These are phyloP conservation scores for Salvelinus fontinalis DNA, from an alignment of 2,113 vertebrate species.

Conservation along the genomic window DNA sequence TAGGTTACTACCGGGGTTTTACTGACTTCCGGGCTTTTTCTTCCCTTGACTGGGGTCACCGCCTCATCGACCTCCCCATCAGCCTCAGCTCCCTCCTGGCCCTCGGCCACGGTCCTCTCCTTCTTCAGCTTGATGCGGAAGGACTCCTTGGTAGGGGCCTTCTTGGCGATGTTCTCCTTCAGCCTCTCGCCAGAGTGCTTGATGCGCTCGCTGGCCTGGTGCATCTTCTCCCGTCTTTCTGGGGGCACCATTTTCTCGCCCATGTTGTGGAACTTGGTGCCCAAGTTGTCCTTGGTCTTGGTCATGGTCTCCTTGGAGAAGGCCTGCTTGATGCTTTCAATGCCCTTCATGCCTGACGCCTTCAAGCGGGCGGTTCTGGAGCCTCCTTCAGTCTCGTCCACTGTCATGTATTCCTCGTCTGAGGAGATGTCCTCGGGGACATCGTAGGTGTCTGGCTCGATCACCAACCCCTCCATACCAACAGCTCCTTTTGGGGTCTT, in stretches of 20 bases:
- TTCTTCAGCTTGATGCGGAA: constrained; percentile 90
- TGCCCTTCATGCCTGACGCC: constrained; percentile 86
- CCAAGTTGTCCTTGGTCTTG: constrained; percentile 90
- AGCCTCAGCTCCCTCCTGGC: constrained; percentile 79
- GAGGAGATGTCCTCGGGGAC: constrained; percentile 91
- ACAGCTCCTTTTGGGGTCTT: constrained; percentile 79
- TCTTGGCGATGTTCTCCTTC: constrained; percentile 89
- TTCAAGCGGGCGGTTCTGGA: constrained; percentile 82
- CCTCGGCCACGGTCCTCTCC: constrained; percentile 79
- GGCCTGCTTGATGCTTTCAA: constrained; percentile 90
- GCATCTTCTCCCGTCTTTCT: constrained; percentile 88
- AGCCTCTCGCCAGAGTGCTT: constrained; percentile 86
- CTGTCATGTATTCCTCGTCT: constrained; percentile 89
- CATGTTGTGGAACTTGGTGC: constrained; percentile 86
- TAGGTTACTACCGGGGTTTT: constrained; percentile 72
- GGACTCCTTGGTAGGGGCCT: constrained; percentile 83
- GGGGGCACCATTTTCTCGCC: constrained; percentile 91
- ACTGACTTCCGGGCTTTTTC: constrained; percentile 20
- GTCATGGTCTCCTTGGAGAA: constrained; percentile 95
- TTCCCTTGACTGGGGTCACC: constrained; percentile 64
- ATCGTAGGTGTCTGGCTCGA: constrained; percentile 79
- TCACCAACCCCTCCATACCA: constrained; percentile 62
- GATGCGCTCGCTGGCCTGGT: constrained; percentile 87
- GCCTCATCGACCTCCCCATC: constrained; percentile 40
- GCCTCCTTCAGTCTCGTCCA: constrained; percentile 78